Conservation (phyloP, 2,797 vertebrate genomes). For the Oreortyx pictus region DNA sequence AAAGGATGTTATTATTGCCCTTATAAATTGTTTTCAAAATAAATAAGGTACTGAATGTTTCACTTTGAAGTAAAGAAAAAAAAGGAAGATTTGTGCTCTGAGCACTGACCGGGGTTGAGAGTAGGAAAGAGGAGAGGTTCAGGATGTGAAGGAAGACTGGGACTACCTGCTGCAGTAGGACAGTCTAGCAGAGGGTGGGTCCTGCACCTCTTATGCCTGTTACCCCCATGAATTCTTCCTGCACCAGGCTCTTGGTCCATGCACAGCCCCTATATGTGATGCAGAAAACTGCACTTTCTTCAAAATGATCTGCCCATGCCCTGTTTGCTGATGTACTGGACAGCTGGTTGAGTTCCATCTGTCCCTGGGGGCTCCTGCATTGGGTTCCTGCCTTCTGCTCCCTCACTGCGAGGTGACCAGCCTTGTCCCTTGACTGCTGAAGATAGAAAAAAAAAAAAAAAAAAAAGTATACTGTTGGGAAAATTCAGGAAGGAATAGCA, state of each 20-base stretch:
- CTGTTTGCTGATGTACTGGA: neutral
- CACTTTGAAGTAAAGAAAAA: neutral
- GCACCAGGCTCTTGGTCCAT: accelerated
- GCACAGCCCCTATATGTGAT: neutral
- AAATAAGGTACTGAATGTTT: constrained; percentile 60
- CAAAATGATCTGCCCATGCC: neutral
- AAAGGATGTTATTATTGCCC: constrained; percentile 70
- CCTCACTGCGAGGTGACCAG: neutral
- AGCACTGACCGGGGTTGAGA: neutral
- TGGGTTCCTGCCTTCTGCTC: neutral
- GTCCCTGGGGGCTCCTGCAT: neutral
- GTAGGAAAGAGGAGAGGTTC: constrained; percentile 16
- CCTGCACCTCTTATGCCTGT: neutral
- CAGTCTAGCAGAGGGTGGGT: neutral
- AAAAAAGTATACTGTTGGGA: neutral
- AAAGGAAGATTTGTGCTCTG: neutral
- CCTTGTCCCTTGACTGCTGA: neutral
- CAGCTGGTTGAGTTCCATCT: neutral
- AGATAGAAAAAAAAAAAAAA: neutral
- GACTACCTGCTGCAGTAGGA: neutral
- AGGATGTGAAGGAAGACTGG: neutral
- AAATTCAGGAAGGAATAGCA: neutral
- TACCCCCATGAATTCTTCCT: neutral
- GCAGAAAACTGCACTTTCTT: neutral
- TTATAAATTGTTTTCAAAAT: constrained; percentile 67